These are phyloP conservation scores for Amazona finschi DNA, from an alignment of 2,797 vertebrate genomes.

Conservation along the genomic window DNA sequence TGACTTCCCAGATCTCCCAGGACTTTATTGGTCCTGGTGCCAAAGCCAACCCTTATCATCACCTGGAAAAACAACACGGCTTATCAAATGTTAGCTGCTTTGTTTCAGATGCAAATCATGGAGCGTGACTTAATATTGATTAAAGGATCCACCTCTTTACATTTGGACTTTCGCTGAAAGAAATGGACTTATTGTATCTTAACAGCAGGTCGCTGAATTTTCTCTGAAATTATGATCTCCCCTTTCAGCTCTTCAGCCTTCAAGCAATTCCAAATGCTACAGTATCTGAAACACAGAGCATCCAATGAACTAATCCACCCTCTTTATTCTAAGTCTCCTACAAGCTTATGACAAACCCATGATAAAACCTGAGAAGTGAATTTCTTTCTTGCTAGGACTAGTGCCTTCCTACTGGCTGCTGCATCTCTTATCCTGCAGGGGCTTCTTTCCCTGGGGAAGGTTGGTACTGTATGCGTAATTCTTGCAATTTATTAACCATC, in stretches of 20 bases:
- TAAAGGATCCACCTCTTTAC: background rate
- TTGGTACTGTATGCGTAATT: background rate
- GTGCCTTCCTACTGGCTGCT: background rate
- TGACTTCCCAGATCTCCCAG: background rate
- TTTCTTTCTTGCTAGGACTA: background rate
- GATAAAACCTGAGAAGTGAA: background rate
- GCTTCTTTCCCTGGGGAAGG: background rate
- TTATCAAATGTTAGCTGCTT: background rate
- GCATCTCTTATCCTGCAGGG: background rate
- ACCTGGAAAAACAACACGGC: accelerated
- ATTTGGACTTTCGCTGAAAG: background rate
- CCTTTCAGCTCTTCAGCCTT: background rate
- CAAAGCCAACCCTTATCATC: background rate
- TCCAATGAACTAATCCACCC: background rate
- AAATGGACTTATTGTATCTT: background rate
- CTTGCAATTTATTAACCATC: background rate
- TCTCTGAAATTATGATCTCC: background rate
- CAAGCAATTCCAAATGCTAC: background rate
- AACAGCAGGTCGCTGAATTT: background rate
- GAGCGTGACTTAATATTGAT: background rate
- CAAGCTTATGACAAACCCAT: background rate
- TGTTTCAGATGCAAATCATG: background rate
- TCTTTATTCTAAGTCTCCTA: background rate
- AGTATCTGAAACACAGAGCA: background rate
- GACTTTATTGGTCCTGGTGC: background rate